A percentile compares a stretch with the other conserved stretches of the same genome.
These are phyloP conservation scores for Luehdorfia chinensis DNA, from an alignment of 1,140 invertebrate genomes.

Conservation along the genomic window DNA sequence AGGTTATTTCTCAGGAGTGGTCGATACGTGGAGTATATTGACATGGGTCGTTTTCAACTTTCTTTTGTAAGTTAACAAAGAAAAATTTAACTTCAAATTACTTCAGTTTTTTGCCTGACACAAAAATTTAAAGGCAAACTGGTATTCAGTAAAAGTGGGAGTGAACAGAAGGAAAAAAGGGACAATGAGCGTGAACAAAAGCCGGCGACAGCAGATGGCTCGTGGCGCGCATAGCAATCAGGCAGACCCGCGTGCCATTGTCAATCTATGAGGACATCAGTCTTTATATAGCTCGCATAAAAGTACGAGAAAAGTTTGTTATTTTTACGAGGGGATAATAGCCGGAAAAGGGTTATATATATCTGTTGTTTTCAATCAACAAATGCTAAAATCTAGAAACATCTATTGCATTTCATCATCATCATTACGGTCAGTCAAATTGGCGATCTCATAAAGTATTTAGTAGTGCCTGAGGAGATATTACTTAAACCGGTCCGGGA, in stretches of 20 bases:
- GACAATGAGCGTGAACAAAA: slow-evolving; percentile 64
- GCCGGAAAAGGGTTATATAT: no score
- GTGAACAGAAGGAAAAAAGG: slow-evolving; percentile 41
- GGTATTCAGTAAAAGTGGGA: slow-evolving; percentile 50
- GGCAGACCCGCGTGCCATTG: slow-evolving; percentile 27
- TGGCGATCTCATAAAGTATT: no score
- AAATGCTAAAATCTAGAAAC: no score
- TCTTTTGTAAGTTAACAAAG: not conserved
- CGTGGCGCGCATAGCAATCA: slow-evolving; percentile 63
- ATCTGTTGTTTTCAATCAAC: no score
- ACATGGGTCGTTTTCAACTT: not conserved
- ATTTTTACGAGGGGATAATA: no score
- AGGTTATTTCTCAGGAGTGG: no score
- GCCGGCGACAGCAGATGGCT: slow-evolving; percentile 29
- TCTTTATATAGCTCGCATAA: slow-evolving; percentile 3
- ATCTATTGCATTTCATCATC: no score
- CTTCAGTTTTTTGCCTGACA: not conserved
- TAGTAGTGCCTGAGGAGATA: no score
- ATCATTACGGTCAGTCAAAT: no score
- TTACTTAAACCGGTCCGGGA: no score
- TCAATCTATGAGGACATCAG: slow-evolving; percentile 26
- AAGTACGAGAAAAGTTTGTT: no score
- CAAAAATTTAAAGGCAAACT: slow-evolving; percentile 24
- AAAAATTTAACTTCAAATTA: not conserved
- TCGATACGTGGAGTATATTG: no score